Base-by-base conservation (phyloP, 2,113 vertebrate genomes). In the Alligator sinensis region DNA sequence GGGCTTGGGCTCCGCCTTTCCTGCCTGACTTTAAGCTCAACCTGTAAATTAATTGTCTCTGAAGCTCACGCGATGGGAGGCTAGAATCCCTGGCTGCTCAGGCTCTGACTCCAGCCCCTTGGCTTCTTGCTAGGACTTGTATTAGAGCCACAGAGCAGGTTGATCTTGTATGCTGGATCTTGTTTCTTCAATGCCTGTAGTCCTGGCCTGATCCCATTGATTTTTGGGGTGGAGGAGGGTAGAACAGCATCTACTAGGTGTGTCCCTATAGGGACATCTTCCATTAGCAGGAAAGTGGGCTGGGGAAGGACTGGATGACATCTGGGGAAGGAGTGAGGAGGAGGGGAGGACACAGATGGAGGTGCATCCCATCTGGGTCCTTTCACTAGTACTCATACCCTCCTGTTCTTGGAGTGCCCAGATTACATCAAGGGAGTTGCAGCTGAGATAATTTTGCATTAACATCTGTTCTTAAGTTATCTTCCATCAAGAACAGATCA, bases 111-210 rank as follows among this genome's bases (percentile, higher is more conserved):
- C 87, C 93, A 89, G 89, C 85, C 90, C 89, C 1, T 2, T 79
- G 87, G 58, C 89, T 93, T 95, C 96, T 87, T 97, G 94, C 92
- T 89, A n/a, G 27, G 91, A 93, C 94, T 93, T 96, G 95, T 63
- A 54, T n/a, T 1, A 2, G 92, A 93, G 94, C 92, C 84, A 89
- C 28, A 4, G 88, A 94, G 92, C 95, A 95, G 92, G 94, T 94
- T 94, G 91, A 80, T 66, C 91, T 58, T 87, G 85, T 82, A 82
- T 4, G 87, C 86, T 83, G 89, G 95, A 82, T 96, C 75, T 87
- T 62, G 87, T 59, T 89, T 28, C 59, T 0, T 0, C 1, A 34
- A 25, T 58, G 80, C 80, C 87, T 84, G 76, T 78, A 88, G 89
- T 68, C 80, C 34, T 66, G 11, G 77, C 86, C 0, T 0, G 88